phyloP scores from a whole-genome alignment of 1,140 invertebrate species.

The Microplitis demolitor region DNA sequence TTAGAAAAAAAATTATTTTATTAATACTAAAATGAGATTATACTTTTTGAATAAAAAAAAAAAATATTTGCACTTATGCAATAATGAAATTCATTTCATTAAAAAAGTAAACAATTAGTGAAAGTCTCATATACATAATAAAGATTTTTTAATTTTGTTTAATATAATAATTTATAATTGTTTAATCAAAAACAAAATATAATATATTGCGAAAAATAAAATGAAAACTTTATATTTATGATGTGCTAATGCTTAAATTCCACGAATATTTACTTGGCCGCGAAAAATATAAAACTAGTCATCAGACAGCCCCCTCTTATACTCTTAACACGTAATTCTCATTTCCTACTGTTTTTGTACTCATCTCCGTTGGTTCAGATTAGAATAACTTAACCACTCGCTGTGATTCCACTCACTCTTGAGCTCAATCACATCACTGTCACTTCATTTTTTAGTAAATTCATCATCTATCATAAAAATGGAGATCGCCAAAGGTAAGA shows the following conservation, averaged over 20 bases:
- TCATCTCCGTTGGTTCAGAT: neutral
- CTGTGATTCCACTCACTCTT: conserved; percentile 8
- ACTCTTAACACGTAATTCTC: neutral
- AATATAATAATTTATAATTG: no score
- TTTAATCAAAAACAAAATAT: neutral
- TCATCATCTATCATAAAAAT: conserved; percentile 27
- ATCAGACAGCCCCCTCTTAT: neutral
- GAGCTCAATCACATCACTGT: neutral
- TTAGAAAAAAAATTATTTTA: no score
- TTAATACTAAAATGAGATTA: no score
- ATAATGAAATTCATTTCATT: no score
- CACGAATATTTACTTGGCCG: conserved; percentile 37
- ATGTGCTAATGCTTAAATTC: conserved; percentile 29
- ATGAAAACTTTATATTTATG: neutral
- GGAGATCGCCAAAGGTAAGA: conserved; percentile 52
- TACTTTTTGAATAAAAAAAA: no score
- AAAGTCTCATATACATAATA: no score
- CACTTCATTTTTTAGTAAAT: neutral
- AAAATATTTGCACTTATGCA: no score
- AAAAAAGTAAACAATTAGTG: no score
- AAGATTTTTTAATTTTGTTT: no score
- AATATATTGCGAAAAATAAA: neutral
- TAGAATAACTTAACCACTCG: neutral
- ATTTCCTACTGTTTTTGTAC: neutral
- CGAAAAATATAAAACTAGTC: neutral